Base-by-base conservation (phyloP, 2,888 invertebrate genomes). In the Eupithecia tripunctaria region DNA sequence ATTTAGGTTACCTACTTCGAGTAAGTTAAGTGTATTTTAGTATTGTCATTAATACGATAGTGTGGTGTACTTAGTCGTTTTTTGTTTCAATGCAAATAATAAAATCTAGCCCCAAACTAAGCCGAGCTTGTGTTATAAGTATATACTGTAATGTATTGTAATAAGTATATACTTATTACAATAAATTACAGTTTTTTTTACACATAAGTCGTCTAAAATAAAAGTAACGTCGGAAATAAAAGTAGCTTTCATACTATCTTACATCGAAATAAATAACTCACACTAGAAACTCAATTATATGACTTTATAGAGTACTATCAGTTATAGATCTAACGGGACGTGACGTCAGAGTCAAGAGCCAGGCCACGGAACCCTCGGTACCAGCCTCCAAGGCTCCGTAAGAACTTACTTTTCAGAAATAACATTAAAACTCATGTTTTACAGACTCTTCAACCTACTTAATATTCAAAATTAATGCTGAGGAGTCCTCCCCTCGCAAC, bases 391-490 rank as follows among this genome's bases (percentile, higher is more conserved):
- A 56, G 56, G 14, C 56, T 12, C n/a, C n/a, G n/a, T 12, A 5
- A 21, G 7, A 47, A n/a, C n/a, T 41, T 41, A 59, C 67, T 64
- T 59, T n/a, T 25, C 21, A 36, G 59, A 32, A 64, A n/a, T 32
- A 68, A 68, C 64, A 64, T 64, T 71, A 75, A 70, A 66, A 64
- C 64, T 25, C 38, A 63, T 64, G 60, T 59, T 75, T 69, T 67
- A 71, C 74, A 47, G 64, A 51, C 66, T 47, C 27, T 43, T 67
- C 27, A 59, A 43, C 32, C 68, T 51, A 65, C 65, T 70, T 73
- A 65, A 38, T 71, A 71, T 71, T 71, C 68, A 74, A 63, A 71
- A 74, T 74, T 74, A 68, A 75, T 72, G 72, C 70, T 67, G 68
- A 75, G 64, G 38, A 41, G 68, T 47, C 29, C n/a, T n/a, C 59